These are phyloP conservation scores for Xenentodon cancila DNA, from an alignment of 2,797 vertebrate genomes.

Conservation along the genomic window DNA sequence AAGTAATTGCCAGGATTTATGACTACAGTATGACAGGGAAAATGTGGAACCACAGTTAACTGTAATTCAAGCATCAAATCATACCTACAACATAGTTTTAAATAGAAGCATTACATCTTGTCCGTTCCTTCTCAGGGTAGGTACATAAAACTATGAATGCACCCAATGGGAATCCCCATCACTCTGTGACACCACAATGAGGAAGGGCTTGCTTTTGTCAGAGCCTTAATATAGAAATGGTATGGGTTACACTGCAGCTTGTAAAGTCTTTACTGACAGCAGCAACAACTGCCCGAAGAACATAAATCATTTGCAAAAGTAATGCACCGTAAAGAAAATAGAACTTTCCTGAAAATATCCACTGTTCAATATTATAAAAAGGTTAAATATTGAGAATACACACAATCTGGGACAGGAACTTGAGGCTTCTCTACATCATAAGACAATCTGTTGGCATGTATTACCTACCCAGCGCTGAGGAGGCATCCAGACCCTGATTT, in stretches of 20 bases:
- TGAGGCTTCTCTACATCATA: background rate
- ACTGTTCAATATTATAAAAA: too few species aligned
- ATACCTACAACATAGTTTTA: too few species aligned
- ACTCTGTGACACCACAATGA: slow-evolving; percentile 35
- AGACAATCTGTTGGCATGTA: background rate
- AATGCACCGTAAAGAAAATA: too few species aligned
- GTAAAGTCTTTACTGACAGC: slow-evolving; percentile 39
- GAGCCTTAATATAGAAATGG: slow-evolving; percentile 58
- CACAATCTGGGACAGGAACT: too few species aligned
- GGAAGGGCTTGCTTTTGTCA: slow-evolving; percentile 43
- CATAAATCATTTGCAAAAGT: background rate
- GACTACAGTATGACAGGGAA: too few species aligned
- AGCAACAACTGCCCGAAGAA: slow-evolving; percentile 21
- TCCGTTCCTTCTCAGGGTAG: background rate
- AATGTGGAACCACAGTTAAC: too few species aligned
- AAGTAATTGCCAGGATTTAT: too few species aligned
- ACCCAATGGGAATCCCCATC: slow-evolving; percentile 33
- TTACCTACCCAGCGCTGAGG: slow-evolving; percentile 77
- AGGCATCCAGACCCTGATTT: slow-evolving; percentile 72
- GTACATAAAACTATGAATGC: background rate
- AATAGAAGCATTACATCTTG: background rate
- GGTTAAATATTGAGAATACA: too few species aligned
- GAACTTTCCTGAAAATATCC: too few species aligned
- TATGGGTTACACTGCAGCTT: slow-evolving; percentile 26
- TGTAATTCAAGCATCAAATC: too few species aligned